Evolutionary conservation across 2,113 vertebrate genomes (phyloP), one percentile per base, ranked within the genome.

Genomic region (Leucopsar rothschildi): DNA sequence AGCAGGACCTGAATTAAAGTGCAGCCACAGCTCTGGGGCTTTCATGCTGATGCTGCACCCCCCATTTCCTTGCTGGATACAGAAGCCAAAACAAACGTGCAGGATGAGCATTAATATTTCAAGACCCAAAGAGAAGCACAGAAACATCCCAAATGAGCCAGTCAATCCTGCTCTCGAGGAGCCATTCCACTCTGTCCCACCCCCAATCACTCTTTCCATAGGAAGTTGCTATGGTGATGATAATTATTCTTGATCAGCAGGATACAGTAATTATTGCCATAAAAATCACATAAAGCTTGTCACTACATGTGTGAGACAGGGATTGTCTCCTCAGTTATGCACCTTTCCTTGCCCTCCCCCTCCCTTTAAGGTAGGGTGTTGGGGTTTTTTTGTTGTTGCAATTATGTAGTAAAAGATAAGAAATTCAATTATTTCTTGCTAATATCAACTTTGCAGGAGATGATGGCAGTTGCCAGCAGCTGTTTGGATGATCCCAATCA

Each of bases 181-280:
- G 53, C 49, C 50, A 18, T 39, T 42, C 28, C 35, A 4, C 59
- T 42, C 80, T 5, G 40, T 83, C 52, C 81, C 83, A 93, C 83
- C 75, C 80, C 85, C 86, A 69, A 33, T 45, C 86, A 40, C 88
- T 88, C 88, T 44, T 89, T 25, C 93, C 64, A 29, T 53, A 52
- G 7, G 52, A 68, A 59, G 95, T 97, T 97, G 95, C 95, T 75
- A 96, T 97, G 95, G 95, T 78, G 95, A 97, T 86, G 94, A 68
- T 92, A 97, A 97, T 97, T 97, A 96, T 85, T 96, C 95, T 71
- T 82, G 95, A 97, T 97, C 96, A 96, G 97, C 95, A 95, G 93
- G 95, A 95, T 97, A 88, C 95, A 86, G 90, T 94, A 97, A 97
- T 97, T 97, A 97, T 92, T 88, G 88, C 93, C 95, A 95, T 81